Conservation (phyloP, 1,140 invertebrate genomes). For the Lucilia cuprina region DNA sequence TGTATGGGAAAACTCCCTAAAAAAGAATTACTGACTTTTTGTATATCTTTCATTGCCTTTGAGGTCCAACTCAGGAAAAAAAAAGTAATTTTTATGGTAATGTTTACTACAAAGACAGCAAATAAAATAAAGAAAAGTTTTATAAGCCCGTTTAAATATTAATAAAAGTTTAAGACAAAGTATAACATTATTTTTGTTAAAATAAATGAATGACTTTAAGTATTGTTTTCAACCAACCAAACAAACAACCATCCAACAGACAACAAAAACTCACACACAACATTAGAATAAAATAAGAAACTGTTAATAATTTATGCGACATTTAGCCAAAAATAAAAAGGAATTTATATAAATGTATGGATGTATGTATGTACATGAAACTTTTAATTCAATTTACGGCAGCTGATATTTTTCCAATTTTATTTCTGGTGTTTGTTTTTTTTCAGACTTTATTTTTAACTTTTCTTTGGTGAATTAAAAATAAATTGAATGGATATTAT, state of each 20-base stretch:
- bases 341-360: too few species aligned
- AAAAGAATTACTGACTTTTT: background rate
- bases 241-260: background rate
- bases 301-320: constrained; percentile 9
- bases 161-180: constrained; percentile 26
- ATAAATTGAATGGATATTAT: too few species aligned
- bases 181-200: constrained; percentile 14
- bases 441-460: too few species aligned
- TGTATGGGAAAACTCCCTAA: too few species aligned
- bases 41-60: background rate
- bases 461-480: too few species aligned
- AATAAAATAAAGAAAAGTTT: constrained; percentile 4
- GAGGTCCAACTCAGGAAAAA: background rate
- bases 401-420: background rate
- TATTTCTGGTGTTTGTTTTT: too few species aligned
- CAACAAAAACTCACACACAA: background rate
- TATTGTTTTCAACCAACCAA: background rate
- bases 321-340: background rate
- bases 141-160: constrained; percentile 26
- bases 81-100: constrained; percentile 26
- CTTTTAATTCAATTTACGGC: constrained; percentile 26
- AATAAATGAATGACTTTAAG: constrained; percentile 15
- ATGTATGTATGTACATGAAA: background rate
- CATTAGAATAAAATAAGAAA: too few species aligned
- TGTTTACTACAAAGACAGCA: background rate